Conservation (phyloP, 2,888 invertebrate species). For the Cheilosia soror region DNA sequence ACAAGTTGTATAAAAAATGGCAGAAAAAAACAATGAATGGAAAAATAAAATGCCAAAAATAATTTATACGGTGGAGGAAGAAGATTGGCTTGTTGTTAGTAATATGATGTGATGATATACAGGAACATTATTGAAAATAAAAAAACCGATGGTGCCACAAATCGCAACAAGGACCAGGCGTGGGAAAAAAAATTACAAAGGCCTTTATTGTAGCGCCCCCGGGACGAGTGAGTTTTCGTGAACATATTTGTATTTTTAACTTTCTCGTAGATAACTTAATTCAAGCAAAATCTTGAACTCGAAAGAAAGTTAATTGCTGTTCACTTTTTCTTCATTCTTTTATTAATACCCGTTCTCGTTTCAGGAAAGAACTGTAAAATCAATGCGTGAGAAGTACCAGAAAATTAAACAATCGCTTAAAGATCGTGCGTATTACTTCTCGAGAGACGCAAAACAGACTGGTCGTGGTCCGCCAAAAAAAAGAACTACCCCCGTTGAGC, state of each 20-base stretch:
- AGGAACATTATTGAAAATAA: slow-evolving; percentile 6
- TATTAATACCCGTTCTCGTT: neutral
- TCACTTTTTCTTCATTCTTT: neutral
- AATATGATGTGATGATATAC: slow-evolving; percentile 7
- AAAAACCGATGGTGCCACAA: slow-evolving; percentile 18
- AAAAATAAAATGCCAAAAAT: neutral
- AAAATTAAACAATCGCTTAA: slow-evolving; percentile 5
- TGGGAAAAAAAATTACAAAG: slow-evolving; percentile 22
- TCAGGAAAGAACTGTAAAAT: neutral
- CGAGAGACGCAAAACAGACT: neutral
- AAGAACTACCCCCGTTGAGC: neutral
- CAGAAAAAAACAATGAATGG: neutral
- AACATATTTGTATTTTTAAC: neutral
- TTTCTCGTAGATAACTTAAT: too few relatives aligned
- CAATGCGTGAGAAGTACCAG: neutral
- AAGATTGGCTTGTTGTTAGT: slow-evolving; percentile 20
- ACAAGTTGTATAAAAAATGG: too few relatives aligned
- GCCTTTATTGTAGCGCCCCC: slow-evolving; percentile 22
- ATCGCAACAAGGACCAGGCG: slow-evolving; percentile 25
- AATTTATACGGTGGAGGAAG: slow-evolving; percentile 5
- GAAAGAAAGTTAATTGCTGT: too few relatives aligned
- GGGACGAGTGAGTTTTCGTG: neutral
- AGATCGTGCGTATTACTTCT: neutral
- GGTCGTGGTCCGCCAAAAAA: slow-evolving; percentile 10
- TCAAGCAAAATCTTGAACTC: too few relatives aligned